Evolutionary conservation across 2,888 invertebrate genomes (phyloP).

Genomic region (Incurvaria masculella): DNA sequence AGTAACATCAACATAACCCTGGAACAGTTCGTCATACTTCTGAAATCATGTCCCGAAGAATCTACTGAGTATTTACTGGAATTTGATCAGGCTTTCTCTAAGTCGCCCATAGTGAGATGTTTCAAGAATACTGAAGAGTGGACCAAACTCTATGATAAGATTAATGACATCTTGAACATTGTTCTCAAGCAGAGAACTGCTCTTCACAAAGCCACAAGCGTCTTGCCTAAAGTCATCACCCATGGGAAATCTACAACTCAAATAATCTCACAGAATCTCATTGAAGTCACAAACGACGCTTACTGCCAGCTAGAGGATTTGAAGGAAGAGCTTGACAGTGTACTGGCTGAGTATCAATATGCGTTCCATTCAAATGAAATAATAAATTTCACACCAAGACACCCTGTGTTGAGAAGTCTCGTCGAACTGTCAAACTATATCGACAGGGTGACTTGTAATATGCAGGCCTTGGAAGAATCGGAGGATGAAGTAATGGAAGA

Average conservation of each 20-base stretch:
- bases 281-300: conserved; percentile 33
- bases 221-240: conserved; percentile 31
- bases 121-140: conserved; percentile 41
- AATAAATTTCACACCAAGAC: conserved; percentile 23
- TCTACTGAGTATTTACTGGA: conserved; percentile 27
- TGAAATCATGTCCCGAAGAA: conserved; percentile 52
- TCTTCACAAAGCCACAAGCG: conserved; percentile 30
- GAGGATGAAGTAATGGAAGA: conserved; percentile 27
- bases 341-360: conserved; percentile 33
- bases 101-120: conserved; percentile 37
- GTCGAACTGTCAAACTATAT: conserved; percentile 28
- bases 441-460: conserved; percentile 21
- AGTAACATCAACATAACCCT: conserved; percentile 53
- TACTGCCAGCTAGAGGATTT: conserved; percentile 28
- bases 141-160: conserved; percentile 29
- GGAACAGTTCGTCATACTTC: conserved; percentile 65
- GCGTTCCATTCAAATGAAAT: conserved; percentile 24
- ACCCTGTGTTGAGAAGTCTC: conserved; percentile 34
- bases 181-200: conserved; percentile 38
- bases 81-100: conserved; percentile 35
- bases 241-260: conserved; percentile 19
- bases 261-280: conserved; percentile 33
- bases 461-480: conserved; percentile 26
- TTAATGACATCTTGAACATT: conserved; percentile 29
- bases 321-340: conserved; percentile 22